Base-by-base conservation (phyloP, 1,140 invertebrate species). In the Aphidius ervi region DNA sequence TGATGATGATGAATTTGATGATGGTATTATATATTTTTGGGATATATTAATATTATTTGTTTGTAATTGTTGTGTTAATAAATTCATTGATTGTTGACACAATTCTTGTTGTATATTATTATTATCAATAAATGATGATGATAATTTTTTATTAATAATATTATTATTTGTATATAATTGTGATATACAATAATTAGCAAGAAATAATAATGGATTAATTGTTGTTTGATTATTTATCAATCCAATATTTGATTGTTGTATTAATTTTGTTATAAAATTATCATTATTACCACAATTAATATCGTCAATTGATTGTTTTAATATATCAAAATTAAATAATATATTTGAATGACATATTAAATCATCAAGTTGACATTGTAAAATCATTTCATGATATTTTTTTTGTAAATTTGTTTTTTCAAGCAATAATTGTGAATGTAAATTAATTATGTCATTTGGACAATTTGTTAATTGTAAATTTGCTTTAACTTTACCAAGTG, bases 101-200 rank as follows among this genome's bases (percentile, higher is more conserved):
- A 67, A 70, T 63, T 75, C 74, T 65, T 75, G 70, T 45, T 65
- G 69, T 5, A 72, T 75, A 58, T 80, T 75, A 63, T 80, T 74
- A 63, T 83, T 84, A 55, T 84, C 84, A 41, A 83, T 79, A 45
- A 78, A 79, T 37, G 84, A 84, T 63, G 85, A 85, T 46, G 78
- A 79, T 37, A 84, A 84, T 63, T 84, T 84, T 66, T 86, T 85
- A 53, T 82, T 81, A 3, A 86, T 66, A 4, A 87, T 80, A 31
- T 31, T 31, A 66, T 88, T 86, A 46, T 86, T 81, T 43, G 86
- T 85, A 73, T 88, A 89, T n/a, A 89, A 72, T 66, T 87, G 85
- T 6, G 86, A 86, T 82, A 85, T 87, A 71, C 86, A 90, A 65
- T 88, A 88, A 66, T 89, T 89, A 5, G 87, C 86, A 37, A 90